Evolutionary conservation across 2,797 vertebrate genomes (phyloP).

Genomic region (Sphenodon punctatus): DNA sequence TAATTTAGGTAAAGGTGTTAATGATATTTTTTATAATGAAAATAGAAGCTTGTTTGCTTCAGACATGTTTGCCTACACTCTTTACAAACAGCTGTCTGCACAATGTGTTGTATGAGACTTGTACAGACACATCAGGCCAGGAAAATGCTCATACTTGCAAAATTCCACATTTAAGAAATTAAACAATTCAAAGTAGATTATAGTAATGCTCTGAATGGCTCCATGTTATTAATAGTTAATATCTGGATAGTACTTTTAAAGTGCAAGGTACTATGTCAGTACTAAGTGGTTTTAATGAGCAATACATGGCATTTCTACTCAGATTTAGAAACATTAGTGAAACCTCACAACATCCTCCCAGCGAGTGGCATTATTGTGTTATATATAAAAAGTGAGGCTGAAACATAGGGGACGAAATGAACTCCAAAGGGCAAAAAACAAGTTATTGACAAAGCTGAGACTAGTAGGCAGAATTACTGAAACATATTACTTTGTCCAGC

Average conservation of each 20-base stretch:
- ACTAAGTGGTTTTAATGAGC: not conserved
- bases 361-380: not conserved
- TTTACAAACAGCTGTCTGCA: not conserved
- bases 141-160: not conserved
- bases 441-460: not conserved
- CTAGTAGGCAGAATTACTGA: rapidly evolving
- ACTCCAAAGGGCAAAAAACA: not conserved
- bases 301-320: not conserved
- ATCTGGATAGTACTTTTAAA: not conserved
- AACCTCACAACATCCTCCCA: not conserved
- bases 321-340: not conserved
- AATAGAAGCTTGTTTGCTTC: not conserved
- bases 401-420: not conserved
- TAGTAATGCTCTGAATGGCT: not conserved
- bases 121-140: not conserved
- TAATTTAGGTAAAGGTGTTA: not conserved
- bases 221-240: not conserved
- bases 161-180: not conserved
- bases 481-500: not conserved
- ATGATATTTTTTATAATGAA: not conserved
- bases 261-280: not conserved
- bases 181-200: not conserved
- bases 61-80: not conserved
- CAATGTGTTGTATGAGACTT: not conserved
- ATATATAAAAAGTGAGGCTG: not conserved